Evolutionary conservation across 1,140 invertebrate species (phyloP).

Genomic region (Aphidius ervi): DNA sequence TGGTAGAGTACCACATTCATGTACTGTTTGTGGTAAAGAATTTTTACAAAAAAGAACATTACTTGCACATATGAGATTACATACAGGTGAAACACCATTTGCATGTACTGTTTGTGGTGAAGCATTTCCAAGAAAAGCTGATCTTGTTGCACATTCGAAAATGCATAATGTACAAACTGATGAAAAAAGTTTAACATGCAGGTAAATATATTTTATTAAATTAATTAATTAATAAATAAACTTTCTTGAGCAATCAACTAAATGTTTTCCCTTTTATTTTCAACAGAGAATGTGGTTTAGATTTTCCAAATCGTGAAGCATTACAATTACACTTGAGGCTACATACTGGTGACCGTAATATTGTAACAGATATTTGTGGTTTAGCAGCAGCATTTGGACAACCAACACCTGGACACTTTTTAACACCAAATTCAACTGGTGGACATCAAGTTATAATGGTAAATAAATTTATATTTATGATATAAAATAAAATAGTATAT

Average conservation of each 20-base stretch:
- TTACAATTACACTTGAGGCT: conserved; percentile 73
- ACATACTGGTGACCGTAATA: conserved; percentile 78
- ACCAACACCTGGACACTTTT: conserved; percentile 59
- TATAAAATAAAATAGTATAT: neutral
- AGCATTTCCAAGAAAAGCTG: conserved; percentile 67
- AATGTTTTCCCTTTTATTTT: conserved; percentile 9
- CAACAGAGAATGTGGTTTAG: conserved; percentile 61
- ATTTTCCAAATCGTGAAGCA: conserved; percentile 68
- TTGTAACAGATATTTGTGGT: conserved; percentile 80
- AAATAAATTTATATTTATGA: no score
- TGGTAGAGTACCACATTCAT: conserved; percentile 74
- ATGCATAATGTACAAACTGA: conserved; percentile 54
- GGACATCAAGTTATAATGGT: conserved; percentile 50
- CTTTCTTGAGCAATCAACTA: neutral
- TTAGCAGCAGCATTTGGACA: conserved; percentile 67
- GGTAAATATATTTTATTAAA: conserved; percentile 29
- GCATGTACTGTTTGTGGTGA: conserved; percentile 73
- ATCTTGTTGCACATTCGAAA: conserved; percentile 66
- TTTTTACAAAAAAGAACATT: conserved; percentile 78
- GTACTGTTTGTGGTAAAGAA: conserved; percentile 76
- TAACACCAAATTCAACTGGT: conserved; percentile 54
- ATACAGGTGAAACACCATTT: conserved; percentile 60
- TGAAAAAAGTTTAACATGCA: conserved; percentile 50
- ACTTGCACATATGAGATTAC: conserved; percentile 68
- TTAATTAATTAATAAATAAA: no score